These are phyloP conservation scores for Phataginus tricuspis DNA, from an alignment of 2,797 vertebrate genomes.

Conservation along the genomic window DNA sequence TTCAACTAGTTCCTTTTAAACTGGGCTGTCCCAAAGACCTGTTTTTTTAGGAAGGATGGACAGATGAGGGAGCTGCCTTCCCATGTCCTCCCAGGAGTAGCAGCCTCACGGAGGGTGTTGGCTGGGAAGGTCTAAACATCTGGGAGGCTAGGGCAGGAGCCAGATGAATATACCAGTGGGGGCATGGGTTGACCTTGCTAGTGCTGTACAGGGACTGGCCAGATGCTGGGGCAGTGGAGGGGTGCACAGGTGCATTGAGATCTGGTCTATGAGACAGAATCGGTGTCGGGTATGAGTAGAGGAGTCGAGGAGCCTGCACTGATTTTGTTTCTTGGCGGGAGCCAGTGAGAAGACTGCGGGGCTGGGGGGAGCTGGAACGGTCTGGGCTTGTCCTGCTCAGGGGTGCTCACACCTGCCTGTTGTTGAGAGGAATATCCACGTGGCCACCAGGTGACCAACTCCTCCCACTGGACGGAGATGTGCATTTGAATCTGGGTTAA, in stretches of 20 bases:
- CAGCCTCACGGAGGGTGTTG: background rate
- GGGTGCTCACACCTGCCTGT: background rate
- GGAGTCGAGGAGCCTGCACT: background rate
- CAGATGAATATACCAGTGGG: background rate
- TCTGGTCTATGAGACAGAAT: too few species aligned
- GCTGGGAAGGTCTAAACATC: background rate
- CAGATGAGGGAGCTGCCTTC: background rate
- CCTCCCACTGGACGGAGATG: background rate
- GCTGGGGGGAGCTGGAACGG: background rate
- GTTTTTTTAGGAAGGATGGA: background rate
- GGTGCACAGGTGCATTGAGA: background rate
- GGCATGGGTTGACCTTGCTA: fast-evolving
- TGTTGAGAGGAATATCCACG: background rate
- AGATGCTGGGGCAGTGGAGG: background rate
- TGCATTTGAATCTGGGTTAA: background rate
- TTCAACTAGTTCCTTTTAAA: background rate
- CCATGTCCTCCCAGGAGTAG: background rate
- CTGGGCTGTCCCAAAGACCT: background rate
- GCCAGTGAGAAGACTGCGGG: background rate
- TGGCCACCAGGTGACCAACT: background rate
- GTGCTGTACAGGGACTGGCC: too few species aligned
- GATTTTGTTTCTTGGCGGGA: background rate
- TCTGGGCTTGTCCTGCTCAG: background rate
- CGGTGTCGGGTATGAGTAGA: fast-evolving
- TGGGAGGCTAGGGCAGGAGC: background rate